phyloP scores from a whole-genome alignment of 37 sponge, comb jelly and placozoan genomes.

The Corticium candelabrum region DNA sequence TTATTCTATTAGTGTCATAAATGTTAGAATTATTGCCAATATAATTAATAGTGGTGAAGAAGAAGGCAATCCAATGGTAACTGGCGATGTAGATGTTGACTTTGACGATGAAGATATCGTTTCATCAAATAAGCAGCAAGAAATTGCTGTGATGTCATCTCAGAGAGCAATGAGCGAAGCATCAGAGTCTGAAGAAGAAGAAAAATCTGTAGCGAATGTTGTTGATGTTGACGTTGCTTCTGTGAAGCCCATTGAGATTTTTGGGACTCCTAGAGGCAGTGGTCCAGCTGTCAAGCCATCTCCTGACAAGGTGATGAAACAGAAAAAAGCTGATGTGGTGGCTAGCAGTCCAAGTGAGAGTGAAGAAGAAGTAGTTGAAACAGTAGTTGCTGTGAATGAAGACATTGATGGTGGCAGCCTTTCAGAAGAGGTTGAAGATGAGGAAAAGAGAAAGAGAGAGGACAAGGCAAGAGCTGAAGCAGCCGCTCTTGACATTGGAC shows the following conservation, averaged over 20 bases:
- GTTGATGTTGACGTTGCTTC: neutral
- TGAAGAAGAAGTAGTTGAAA: neutral
- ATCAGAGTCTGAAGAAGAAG: no score
- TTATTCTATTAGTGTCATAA: neutral
- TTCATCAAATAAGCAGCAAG: neutral
- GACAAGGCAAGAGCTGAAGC: neutral
- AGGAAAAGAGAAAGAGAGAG: neutral
- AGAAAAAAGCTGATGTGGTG: neutral
- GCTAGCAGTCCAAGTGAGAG: neutral
- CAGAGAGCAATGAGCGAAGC: no score
- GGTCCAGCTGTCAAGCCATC: no score
- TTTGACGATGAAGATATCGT: neutral
- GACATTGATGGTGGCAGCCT: neutral
- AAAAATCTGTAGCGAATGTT: neutral
- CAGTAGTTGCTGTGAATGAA: neutral
- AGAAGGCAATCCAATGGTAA: neutral
- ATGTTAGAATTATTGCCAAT: neutral
- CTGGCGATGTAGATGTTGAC: neutral
- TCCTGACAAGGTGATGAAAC: no score
- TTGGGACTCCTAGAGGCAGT: neutral
- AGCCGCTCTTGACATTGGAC: no score
- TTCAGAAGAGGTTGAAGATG: neutral
- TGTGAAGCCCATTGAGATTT: neutral
- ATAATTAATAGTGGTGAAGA: neutral
- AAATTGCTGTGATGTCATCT: neutral